These are phyloP conservation scores for Pyrrhura leucotis DNA, from an alignment of 2,797 vertebrate species.

Conservation along the genomic window DNA sequence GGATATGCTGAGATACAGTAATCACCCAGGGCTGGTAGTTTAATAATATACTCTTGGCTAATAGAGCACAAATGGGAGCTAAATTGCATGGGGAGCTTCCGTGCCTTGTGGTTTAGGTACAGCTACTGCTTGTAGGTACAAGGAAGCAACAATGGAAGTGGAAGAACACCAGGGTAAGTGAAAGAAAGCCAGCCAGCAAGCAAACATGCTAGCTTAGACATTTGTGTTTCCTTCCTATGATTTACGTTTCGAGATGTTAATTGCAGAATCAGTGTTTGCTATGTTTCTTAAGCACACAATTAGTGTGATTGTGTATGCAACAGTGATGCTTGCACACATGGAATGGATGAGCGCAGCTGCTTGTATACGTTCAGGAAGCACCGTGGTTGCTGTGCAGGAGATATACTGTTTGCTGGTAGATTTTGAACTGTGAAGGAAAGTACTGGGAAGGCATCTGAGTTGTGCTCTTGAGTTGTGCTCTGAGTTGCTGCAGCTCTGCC, in stretches of 20 bases:
- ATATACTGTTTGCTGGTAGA: neutral
- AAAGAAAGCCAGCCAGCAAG: neutral
- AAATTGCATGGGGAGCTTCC: neutral
- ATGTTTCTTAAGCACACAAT: neutral
- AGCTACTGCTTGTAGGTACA: accelerated
- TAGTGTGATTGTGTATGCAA: neutral
- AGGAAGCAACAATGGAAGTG: neutral
- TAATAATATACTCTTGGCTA: neutral
- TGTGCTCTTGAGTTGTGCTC: neutral
- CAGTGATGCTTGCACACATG: neutral
- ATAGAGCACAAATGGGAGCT: neutral
- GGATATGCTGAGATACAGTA: neutral
- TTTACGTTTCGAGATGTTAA: neutral
- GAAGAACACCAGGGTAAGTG: neutral
- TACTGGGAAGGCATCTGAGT: neutral
- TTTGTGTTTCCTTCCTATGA: neutral
- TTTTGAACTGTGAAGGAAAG: neutral
- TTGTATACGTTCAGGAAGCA: neutral
- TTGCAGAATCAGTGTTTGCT: neutral
- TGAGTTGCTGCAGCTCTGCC: neutral
- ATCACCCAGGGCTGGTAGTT: neutral
- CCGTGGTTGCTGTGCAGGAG: neutral
- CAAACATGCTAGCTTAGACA: neutral
- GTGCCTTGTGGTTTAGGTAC: neutral
- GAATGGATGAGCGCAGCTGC: neutral